phyloP scores from a whole-genome alignment of 2,113 vertebrate species.

The Limanda limanda region DNA sequence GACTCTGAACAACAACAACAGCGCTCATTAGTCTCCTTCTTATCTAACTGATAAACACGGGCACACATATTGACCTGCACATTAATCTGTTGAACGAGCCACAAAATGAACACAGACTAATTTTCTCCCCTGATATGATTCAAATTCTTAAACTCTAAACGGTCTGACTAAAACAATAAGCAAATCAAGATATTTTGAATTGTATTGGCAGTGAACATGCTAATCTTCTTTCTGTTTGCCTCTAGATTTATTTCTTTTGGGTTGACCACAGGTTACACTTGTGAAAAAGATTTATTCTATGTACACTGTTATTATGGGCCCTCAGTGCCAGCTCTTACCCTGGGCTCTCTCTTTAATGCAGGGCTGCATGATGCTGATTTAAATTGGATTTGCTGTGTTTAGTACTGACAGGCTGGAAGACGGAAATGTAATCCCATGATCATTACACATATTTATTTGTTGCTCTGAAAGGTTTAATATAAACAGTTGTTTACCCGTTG shows the following conservation, averaged over 20 bases:
- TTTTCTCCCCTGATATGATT: background rate
- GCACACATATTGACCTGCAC: background rate
- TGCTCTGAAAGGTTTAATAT: slow-evolving; percentile 17
- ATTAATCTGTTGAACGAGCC: background rate
- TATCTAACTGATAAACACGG: background rate
- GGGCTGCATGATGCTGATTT: slow-evolving; percentile 18
- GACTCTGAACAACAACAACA: background rate
- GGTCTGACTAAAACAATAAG: background rate
- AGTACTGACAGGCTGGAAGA: background rate
- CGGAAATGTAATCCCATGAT: slow-evolving; percentile 3
- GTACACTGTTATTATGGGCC: background rate
- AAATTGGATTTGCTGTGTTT: slow-evolving; percentile 21
- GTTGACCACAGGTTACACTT: background rate
- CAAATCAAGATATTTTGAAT: background rate
- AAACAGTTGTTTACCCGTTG: background rate
- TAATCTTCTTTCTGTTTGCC: background rate
- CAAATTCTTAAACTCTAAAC: background rate
- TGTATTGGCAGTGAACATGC: background rate
- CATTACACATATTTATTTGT: slow-evolving; percentile 1
- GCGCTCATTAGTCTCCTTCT: background rate
- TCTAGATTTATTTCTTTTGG: background rate
- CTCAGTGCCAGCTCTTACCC: background rate
- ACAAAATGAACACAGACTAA: background rate
- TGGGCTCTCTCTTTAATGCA: background rate
- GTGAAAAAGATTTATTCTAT: background rate